Evolutionary conservation across 1,140 invertebrate species (phyloP).

Genomic region (Doryteuthis pealeii): DNA sequence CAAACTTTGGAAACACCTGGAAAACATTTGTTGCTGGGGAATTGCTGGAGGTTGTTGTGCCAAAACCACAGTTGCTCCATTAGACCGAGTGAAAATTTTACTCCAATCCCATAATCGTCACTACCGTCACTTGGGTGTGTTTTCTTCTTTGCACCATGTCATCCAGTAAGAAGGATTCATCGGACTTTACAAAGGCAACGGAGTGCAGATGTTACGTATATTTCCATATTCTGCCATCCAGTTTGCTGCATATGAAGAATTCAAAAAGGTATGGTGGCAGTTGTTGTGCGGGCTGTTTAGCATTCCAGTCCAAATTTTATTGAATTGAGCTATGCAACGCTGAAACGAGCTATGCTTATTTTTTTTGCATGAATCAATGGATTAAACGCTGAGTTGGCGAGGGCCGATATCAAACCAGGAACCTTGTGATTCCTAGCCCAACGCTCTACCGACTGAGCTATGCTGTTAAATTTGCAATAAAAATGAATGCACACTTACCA

Average conservation of each 20-base stretch:
- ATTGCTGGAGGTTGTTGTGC: constrained; percentile 53
- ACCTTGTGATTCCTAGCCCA: too few relatives aligned
- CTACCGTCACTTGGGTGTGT: constrained; percentile 72
- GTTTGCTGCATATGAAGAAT: constrained; percentile 64
- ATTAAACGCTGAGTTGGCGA: too few relatives aligned
- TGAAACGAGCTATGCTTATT: too few relatives aligned
- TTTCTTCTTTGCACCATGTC: constrained; percentile 76
- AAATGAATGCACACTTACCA: constrained; percentile 25
- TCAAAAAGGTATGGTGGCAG: constrained; percentile 74
- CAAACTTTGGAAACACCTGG: background rate
- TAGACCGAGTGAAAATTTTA: constrained; percentile 62
- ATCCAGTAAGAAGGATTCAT: constrained; percentile 64
- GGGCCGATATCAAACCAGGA: too few relatives aligned
- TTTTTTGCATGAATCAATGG: too few relatives aligned
- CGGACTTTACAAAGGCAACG: constrained; percentile 55
- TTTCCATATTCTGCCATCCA: constrained; percentile 55
- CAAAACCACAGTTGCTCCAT: constrained; percentile 47
- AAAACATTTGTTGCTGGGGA: background rate
- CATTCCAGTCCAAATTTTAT: too few relatives aligned
- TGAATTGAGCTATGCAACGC: too few relatives aligned
- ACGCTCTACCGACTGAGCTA: too few relatives aligned
- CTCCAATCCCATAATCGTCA: constrained; percentile 84
- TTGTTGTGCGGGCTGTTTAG: too few relatives aligned
- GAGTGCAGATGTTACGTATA: constrained; percentile 55
- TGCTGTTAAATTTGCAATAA: too few relatives aligned